Evolutionary conservation across 2,888 invertebrate species (phyloP).

Genomic region (Sesia bembeciformis): DNA sequence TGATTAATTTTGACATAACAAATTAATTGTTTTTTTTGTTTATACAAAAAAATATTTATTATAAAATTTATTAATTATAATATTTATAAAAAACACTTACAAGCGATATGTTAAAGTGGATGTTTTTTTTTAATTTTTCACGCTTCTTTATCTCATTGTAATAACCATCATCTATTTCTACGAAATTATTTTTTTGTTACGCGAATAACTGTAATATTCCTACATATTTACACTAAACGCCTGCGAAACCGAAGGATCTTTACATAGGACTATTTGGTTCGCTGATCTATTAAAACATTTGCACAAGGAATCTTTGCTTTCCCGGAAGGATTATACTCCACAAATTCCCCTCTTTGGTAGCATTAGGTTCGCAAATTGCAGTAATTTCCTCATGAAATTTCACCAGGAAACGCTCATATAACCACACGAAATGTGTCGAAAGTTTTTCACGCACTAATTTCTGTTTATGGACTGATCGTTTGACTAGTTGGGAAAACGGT

Average conservation of each 20-base stretch:
- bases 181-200: not conserved
- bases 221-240: not conserved
- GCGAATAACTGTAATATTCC: not conserved
- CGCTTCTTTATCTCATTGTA: no score
- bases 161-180: no score
- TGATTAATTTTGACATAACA: no score
- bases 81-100: no score
- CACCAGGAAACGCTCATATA: slow-evolving; percentile 20
- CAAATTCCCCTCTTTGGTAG: slow-evolving; percentile 8
- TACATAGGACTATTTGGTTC: not conserved
- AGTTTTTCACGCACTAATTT: slow-evolving; percentile 3
- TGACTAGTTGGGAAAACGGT: slow-evolving; percentile 13
- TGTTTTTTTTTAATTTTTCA: no score
- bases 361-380: slow-evolving; percentile 25
- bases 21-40: no score
- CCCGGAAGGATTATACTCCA: slow-evolving; percentile 7
- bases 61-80: no score
- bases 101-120: no score
- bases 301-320: not conserved
- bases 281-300: not conserved
- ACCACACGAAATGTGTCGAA: slow-evolving; percentile 20
- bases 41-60: no score
- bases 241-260: not conserved
- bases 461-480: slow-evolving; percentile 8
- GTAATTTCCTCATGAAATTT: slow-evolving; percentile 29